Percentiles rank a stretch among this genome's conserved stretches.
Conservation (phyloP, 2,797 vertebrate species). For the Melanotaenia nigrans region DNA sequence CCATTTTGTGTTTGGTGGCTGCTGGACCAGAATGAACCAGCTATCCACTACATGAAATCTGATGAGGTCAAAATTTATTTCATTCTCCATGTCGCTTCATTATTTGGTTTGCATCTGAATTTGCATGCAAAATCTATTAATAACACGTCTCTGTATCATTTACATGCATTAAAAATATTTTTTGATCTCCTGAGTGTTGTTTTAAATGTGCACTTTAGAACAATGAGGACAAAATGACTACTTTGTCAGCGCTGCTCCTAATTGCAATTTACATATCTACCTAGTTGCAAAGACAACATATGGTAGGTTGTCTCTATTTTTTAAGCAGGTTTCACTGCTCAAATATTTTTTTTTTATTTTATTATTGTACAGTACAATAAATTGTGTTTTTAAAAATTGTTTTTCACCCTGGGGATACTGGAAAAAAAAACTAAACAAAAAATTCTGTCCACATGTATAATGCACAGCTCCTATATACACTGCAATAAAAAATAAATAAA, state of each 20-base stretch:
- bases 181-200: not conserved
- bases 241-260: not conserved
- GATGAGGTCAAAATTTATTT: too few relatives aligned
- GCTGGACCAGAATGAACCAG: too few relatives aligned
- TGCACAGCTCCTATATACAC: slow-evolving; percentile 5
- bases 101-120: not conserved
- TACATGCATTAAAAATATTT: not conserved
- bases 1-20: too few relatives aligned
- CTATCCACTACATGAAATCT: too few relatives aligned
- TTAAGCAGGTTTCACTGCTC: not conserved
- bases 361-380: slow-evolving; percentile 26
- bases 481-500: slow-evolving; percentile 26
- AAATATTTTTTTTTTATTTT: not conserved
- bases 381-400: slow-evolving; percentile 5
- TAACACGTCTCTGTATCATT: not conserved
- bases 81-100: slow-evolving; percentile 13
- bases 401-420: slow-evolving; percentile 15
- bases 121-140: not conserved
- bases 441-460: slow-evolving; percentile 18
- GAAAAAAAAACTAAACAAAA: slow-evolving; percentile 12
- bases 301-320: not conserved
- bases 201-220: not conserved
- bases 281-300: too few relatives aligned
- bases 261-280: not conserved
- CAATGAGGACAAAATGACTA: not conserved